Evolutionary conservation across 2,113 vertebrate genomes (phyloP).

Genomic region (Lycocorax pyrrhopterus): DNA sequence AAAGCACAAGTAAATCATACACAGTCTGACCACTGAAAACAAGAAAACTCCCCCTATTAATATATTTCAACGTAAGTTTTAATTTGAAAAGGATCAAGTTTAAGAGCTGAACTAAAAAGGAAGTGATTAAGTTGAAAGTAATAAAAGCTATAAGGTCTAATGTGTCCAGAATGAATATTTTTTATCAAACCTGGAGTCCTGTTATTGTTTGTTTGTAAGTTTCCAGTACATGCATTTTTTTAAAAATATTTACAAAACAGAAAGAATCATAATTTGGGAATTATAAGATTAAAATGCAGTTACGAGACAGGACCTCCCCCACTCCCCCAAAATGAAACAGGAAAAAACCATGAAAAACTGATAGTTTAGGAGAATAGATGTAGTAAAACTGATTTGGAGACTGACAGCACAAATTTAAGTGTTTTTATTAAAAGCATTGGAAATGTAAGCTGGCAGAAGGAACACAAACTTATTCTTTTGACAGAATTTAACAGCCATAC

Average conservation of each 20-base stretch:
- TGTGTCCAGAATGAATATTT: background rate
- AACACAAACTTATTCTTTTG: background rate
- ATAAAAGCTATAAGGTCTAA: background rate
- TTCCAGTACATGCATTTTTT: background rate
- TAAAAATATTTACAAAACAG: background rate
- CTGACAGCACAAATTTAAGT: background rate
- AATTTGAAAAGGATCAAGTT: background rate
- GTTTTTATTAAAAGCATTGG: background rate
- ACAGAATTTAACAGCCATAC: background rate
- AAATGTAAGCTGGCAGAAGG: background rate
- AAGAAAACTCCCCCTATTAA: background rate
- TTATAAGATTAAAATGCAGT: background rate
- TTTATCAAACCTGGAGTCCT: background rate
- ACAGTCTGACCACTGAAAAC: background rate
- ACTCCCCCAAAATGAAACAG: background rate
- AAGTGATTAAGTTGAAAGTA: background rate
- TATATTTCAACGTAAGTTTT: background rate
- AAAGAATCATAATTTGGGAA: background rate
- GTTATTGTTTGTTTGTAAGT: background rate
- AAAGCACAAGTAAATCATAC: background rate
- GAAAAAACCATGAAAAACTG: background rate
- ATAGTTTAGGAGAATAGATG: background rate
- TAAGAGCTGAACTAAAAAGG: background rate
- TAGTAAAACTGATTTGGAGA: background rate
- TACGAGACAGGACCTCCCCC: background rate